These are phyloP conservation scores for Orcinus orca DNA, from an alignment of 2,113 vertebrate genomes.

Conservation along the genomic window DNA sequence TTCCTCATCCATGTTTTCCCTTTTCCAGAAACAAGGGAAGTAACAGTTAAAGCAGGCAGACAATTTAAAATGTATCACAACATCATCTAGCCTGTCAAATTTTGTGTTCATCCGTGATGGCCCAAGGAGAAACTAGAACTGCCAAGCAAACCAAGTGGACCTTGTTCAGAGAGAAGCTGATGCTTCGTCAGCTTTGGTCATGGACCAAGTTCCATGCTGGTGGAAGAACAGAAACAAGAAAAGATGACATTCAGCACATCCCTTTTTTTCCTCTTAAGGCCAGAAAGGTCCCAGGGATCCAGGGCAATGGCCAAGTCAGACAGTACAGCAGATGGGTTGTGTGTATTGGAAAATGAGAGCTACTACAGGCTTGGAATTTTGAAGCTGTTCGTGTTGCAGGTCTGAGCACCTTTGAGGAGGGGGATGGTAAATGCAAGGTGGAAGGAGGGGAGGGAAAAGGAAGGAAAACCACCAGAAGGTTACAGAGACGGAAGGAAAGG, in stretches of 20 bases:
- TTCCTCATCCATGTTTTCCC: background rate
- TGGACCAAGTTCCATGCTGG: conserved; percentile 8
- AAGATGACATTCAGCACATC: conserved; percentile 56
- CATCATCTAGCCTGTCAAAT: background rate
- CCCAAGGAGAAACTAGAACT: background rate
- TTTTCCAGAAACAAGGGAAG: background rate
- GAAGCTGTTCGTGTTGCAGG: background rate
- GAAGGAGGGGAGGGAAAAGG: background rate
- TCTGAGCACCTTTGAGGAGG: background rate
- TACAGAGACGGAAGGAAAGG: background rate
- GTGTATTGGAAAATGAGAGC: background rate
- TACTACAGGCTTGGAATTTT: background rate
- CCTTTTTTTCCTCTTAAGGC: conserved; percentile 34
- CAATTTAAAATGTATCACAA: background rate
- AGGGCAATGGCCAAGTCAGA: conserved; percentile 2
- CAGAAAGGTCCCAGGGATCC: conserved; percentile 56
- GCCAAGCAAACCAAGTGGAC: background rate
- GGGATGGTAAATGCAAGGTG: background rate
- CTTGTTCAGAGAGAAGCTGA: conserved; percentile 1
- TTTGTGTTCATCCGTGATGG: background rate
- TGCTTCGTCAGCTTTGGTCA: background rate
- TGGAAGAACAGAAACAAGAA: conserved; percentile 48
- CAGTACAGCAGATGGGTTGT: background rate
- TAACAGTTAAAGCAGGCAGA: background rate
- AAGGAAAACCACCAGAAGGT: background rate